These are phyloP conservation scores for Drosophila quinaria DNA, from an alignment of 2,888 invertebrate species.

Conservation along the genomic window DNA sequence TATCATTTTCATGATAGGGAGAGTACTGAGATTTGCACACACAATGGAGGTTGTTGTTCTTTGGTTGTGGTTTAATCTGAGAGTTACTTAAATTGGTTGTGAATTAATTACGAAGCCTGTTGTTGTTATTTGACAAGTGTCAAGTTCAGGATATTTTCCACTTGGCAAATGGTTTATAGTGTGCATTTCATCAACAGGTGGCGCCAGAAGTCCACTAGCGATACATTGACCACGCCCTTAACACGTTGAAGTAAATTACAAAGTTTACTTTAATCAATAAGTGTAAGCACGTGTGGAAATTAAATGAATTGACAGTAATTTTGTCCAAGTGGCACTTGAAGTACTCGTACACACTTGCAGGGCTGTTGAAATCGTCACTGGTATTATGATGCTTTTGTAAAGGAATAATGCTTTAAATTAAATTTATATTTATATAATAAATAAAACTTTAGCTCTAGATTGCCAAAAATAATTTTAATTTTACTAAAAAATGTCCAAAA, in stretches of 20 bases:
- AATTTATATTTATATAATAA: not conserved
- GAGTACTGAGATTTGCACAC: constrained; percentile 13
- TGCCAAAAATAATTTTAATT: not conserved
- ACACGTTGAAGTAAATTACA: not conserved
- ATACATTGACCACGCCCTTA: constrained; percentile 2
- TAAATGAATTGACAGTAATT: constrained; percentile 11
- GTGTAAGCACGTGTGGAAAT: constrained; percentile 31
- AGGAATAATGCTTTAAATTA: not conserved
- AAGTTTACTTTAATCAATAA: constrained; percentile 40
- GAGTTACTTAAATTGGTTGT: constrained; percentile 17
- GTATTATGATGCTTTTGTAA: not conserved
- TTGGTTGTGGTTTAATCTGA: constrained; percentile 9
- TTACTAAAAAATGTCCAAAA: too few relatives aligned
- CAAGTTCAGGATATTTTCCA: constrained; percentile 30
- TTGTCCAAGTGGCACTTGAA: constrained; percentile 28
- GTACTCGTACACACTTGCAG: constrained; percentile 1
- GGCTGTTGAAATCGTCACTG: constrained; percentile 10
- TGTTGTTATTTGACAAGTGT: constrained; percentile 15
- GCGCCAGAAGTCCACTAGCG: constrained; percentile 7
- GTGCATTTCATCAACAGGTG: constrained; percentile 37
- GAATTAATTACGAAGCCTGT: constrained; percentile 20
- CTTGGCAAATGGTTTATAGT: not conserved
- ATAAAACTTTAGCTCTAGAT: not conserved
- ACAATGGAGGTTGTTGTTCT: not conserved
- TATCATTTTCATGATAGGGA: constrained; percentile 10